Percentiles rank a stretch among this genome's conserved stretches.
Conservation (phyloP, 2,888 invertebrate species). For the Ligdia adustata region DNA sequence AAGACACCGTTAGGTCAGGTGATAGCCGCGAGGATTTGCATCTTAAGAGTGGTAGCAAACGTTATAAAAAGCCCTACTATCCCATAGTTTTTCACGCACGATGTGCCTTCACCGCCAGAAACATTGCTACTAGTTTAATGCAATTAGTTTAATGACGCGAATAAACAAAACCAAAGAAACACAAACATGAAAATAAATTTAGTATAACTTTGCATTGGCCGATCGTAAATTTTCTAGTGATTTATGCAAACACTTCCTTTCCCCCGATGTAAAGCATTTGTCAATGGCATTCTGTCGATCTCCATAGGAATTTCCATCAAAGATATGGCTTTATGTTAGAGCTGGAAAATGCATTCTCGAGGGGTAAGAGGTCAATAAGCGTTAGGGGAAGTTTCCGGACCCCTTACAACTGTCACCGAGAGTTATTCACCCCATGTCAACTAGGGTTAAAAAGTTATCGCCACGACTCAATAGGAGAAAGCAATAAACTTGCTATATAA, state of each 20-base stretch:
- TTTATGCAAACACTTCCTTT: conserved; percentile 34
- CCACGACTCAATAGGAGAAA: conserved; percentile 61
- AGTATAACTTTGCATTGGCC: conserved; percentile 16
- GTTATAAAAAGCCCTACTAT: no score
- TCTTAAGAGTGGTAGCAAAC: no score
- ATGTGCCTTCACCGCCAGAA: no score
- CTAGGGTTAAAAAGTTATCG: conserved; percentile 75
- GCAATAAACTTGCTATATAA: conserved; percentile 63
- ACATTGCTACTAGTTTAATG: no score
- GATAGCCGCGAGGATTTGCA: no score
- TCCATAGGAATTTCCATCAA: conserved; percentile 59
- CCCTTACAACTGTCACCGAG: conserved; percentile 72
- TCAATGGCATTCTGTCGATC: conserved; percentile 56
- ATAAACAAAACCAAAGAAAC: conserved; percentile 12
- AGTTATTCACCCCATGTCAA: conserved; percentile 75
- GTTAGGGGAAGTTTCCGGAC: conserved; percentile 61
- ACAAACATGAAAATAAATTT: conserved; percentile 26
- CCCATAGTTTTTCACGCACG: no score
- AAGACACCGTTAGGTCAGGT: no score
- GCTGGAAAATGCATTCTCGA: conserved; percentile 63
- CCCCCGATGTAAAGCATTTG: conserved; percentile 48
- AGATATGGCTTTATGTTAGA: conserved; percentile 55
- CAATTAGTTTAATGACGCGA: conserved; percentile 12
- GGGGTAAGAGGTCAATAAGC: conserved; percentile 71
- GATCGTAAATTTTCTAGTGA: conserved; percentile 31